A percentile compares a stretch with the other conserved stretches of the same genome.
Evolutionary conservation across 2,113 vertebrate species (phyloP).

Genomic region (Noturus placidus): DNA sequence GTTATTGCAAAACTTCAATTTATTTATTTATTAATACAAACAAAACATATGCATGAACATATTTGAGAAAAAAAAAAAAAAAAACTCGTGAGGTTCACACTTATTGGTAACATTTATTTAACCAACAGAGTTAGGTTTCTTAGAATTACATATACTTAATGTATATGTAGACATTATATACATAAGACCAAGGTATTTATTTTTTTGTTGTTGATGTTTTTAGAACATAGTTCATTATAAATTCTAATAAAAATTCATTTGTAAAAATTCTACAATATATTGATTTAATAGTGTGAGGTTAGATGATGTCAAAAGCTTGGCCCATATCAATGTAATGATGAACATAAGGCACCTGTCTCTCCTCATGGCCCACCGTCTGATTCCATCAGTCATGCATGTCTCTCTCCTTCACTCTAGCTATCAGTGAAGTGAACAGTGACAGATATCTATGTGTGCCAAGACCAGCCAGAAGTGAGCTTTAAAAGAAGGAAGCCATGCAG

Average conservation of each 20-base stretch:
- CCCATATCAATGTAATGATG: conserved; percentile 19
- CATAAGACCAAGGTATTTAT: background rate
- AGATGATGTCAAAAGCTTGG: background rate
- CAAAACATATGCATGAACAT: background rate
- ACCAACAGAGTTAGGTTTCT: background rate
- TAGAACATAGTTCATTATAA: background rate
- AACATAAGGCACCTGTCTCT: conserved; percentile 16
- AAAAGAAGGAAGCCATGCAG: conserved; percentile 31
- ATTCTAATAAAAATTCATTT: background rate
- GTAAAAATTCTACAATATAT: background rate
- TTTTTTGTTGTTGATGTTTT: background rate
- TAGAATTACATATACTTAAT: background rate
- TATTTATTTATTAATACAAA: conserved; percentile 6
- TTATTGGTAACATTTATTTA: background rate
- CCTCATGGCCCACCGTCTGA: conserved; percentile 5
- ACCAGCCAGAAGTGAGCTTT: conserved; percentile 27
- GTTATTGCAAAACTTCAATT: background rate
- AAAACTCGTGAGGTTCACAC: background rate
- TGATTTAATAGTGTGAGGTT: background rate
- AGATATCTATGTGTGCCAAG: conserved; percentile 25
- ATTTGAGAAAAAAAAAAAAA: background rate
- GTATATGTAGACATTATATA: background rate
- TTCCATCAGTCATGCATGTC: conserved; percentile 25
- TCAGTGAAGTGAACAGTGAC: conserved; percentile 36
- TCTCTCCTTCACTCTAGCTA: conserved; percentile 28